Base-by-base conservation (phyloP, 2,113 vertebrate genomes). In the Hemichromis elongatus region DNA sequence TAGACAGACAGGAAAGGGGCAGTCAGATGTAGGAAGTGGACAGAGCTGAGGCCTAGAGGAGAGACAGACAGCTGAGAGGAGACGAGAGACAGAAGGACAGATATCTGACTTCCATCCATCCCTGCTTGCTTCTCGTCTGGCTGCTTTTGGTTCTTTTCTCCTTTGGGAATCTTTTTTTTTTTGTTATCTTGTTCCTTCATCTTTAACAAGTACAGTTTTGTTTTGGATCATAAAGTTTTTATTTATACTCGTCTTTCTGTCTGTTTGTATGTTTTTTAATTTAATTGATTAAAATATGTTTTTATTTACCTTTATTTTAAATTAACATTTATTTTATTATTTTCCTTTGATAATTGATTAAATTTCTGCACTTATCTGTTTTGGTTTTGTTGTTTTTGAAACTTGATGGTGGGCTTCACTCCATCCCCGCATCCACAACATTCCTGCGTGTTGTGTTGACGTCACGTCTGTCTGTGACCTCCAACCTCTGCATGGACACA, bases 351-450 rank as follows among this genome's bases (percentile, higher is more conserved):
- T 82, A 26, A 14, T 14, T 47, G 5, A 5, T 52, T 30, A 40
- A 37, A 5, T 84, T 57, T n/a, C 14, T 78, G 75, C 19, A 26
- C 19, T 56, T 57, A 45, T 11, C 50, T 66, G 11, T 24, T 90
- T 86, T 21, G 68, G 54, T 57, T 55, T 68, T 70, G 16, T 66
- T n/a, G 4, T 54, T 88, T 84, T 85, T 68, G 52, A 16, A 21
- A 77, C 91, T 86, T 40, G 77, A 89, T 88, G 86, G 92, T 92
- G 92, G 93, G 95, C 95, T 95, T 96, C 96, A 96, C 96, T 94
- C 90, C 95, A 96, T 96, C 94, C 89, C 92, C 89, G 30, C 96
- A 96, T 96, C 93, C 93, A 93, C 93, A 86, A 96, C 94, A 94
- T 95, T 89, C 94, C 94, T 95, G 89, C 94, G 93, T 96, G 95